A percentile compares a stretch with the other conserved stretches of the same genome.
Conservation (phyloP, 2,888 invertebrate genomes). For the Mellilla xanthometata region DNA sequence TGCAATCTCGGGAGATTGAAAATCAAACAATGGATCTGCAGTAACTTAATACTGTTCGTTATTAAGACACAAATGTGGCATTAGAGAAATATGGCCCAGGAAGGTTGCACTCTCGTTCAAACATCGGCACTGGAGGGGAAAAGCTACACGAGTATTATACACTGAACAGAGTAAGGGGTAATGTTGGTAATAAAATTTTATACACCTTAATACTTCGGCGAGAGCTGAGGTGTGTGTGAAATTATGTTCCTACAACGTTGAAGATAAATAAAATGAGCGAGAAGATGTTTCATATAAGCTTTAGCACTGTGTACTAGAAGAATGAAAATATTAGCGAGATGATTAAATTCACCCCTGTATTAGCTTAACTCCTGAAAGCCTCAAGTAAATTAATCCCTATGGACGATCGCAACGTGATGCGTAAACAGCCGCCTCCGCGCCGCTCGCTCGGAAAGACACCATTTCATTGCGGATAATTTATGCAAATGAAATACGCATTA, state of each 20-base stretch:
- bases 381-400: slow-evolving; percentile 63
- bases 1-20: slow-evolving; percentile 69
- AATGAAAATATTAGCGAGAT: neutral
- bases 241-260: slow-evolving; percentile 63
- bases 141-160: slow-evolving; percentile 70
- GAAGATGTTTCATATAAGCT: no score
- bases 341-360: slow-evolving; percentile 34
- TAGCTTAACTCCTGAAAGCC: slow-evolving; percentile 48
- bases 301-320: no score
- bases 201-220: slow-evolving; percentile 77
- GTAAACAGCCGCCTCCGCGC: slow-evolving; percentile 57
- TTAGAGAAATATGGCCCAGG: slow-evolving; percentile 67
- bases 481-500: slow-evolving; percentile 78
- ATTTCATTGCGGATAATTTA: slow-evolving; percentile 70
- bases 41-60: slow-evolving; percentile 74
- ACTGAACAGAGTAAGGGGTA: slow-evolving; percentile 69
- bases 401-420: slow-evolving; percentile 57
- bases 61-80: slow-evolving; percentile 77
- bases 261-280: slow-evolving; percentile 21
- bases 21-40: slow-evolving; percentile 70
- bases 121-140: slow-evolving; percentile 39
- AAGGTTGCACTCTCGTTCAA: slow-evolving; percentile 45
- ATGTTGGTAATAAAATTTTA: slow-evolving; percentile 79
- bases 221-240: slow-evolving; percentile 76
- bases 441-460: slow-evolving; percentile 51